A percentile compares a stretch with the other conserved stretches of the same genome.
Evolutionary conservation across 2,113 vertebrate species (phyloP).

Genomic region (Vombatus ursinus): DNA sequence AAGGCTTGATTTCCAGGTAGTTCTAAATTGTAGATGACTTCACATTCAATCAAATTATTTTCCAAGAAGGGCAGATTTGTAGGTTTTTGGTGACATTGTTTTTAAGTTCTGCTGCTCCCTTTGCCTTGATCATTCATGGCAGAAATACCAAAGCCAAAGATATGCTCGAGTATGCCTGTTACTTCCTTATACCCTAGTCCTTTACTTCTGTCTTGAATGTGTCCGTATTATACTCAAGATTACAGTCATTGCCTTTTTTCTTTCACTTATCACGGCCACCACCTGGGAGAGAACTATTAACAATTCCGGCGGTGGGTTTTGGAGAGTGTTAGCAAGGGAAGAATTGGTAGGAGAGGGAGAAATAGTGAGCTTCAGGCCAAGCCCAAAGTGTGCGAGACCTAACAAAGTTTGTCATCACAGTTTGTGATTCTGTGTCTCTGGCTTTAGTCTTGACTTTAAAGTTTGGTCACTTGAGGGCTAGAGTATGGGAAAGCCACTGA

Average conservation of each 20-base stretch:
- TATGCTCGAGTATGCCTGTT: slow-evolving; percentile 8
- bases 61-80: slow-evolving; percentile 23
- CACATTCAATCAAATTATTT: slow-evolving; percentile 3
- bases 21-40: slow-evolving; percentile 40
- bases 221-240: background rate
- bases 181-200: background rate
- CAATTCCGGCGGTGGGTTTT: background rate
- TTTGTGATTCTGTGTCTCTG: background rate
- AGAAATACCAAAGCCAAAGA: background rate
- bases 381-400: background rate
- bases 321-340: background rate
- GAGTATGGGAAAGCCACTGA: background rate
- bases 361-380: background rate
- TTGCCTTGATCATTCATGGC: background rate
- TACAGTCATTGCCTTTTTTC: background rate
- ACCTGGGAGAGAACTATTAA: background rate
- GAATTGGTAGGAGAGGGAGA: background rate
- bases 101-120: background rate
- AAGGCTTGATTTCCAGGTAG: slow-evolving; percentile 15
- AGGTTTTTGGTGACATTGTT: slow-evolving; percentile 34
- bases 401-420: background rate
- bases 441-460: background rate
- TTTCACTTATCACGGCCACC: background rate
- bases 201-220: background rate
- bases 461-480: background rate